Evolutionary conservation across 2,797 vertebrate species (phyloP), one percentile per base, ranked within the genome.

Genomic region (Orientallactaga sibirica): DNA sequence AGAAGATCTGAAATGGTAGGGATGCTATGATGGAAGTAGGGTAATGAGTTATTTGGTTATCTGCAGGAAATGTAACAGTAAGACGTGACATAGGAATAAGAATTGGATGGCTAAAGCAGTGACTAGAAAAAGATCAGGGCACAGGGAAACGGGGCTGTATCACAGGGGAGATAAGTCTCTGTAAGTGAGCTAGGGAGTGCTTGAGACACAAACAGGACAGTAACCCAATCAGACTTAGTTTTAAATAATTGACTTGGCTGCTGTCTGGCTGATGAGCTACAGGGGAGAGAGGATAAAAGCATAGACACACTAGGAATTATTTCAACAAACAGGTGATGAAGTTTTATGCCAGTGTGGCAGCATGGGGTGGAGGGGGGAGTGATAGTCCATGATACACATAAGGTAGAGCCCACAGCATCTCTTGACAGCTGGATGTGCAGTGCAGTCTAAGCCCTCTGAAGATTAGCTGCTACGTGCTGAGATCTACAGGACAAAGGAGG

Each of bases 181-280:
- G 73, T 70, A 68, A 80, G 33, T 18, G 76, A 90, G 61, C 80
- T 8, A 86, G 15, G 29, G 70, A 76, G 55, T 29, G 64, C 55
- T 29, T 1, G 27, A 78, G 79, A 78, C n/a, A 70, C 8, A 66
- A 95, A 52, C 61, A 94, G 78, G n/a, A 71, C 22, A 76, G 91
- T 29, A 88, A 91, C 85, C 58, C 0, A 70, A 95, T 62, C 85
- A 86, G 67, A 75, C 64, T 27, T 24, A 76, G 78, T 70, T 92
- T 85, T 92, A 87, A 95, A 92, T 90, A 82, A 88, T 88, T 82
- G 62, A 94, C 81, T n/a, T 62, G 68, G 58, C 68, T 78, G 27
- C 82, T 84, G 73, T 83, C 24, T 88, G 58, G 64, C 88, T 75
- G 90, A 43, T n/a, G 37, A 52, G 9, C 43, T 76, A 61, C 62